Evolutionary conservation across 1,140 invertebrate genomes (phyloP), one percentile per base, ranked within the genome.

Genomic region (Heliothis subflexa): DNA sequence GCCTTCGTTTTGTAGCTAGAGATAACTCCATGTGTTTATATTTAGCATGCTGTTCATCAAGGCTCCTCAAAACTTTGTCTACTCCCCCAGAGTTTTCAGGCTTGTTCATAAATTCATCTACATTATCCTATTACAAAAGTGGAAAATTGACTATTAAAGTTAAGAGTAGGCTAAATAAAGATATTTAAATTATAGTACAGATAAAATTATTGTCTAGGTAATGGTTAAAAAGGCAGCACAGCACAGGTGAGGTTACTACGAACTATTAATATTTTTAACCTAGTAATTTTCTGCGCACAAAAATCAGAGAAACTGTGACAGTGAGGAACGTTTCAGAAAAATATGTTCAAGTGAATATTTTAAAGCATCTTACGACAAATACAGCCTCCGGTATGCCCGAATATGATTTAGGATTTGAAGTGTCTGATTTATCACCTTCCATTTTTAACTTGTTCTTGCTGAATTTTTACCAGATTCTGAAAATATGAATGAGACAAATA

Each of bases 1-100:
- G 97, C 88, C 96, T 96, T 79, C 97, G 97, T 86, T 98, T 99
- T 55, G 96, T 97, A 80, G 96, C 95, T 80, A 99, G 95, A 91
- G 98, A 99, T 83, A 96, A 97, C 95, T 99, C 99, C 97, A 99
- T 99, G 89, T 99, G 98, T 95, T 99, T 99, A 92, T 99, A 99
- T 95, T 99, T 99, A 78, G 96, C 97, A 95, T 99, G 98, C 91
- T 97, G 97, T 88, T 99, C 99, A 90, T 99, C 98, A 49, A 99
- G 94, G 83, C 95, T 96, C 86, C 97, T 97, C 54, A 99, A 94
- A 13, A 98, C 98, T 91, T 96, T 96, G 86, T 99, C 98, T 3
- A 97, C 97, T 74, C 96, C 96, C 50, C 96, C 96, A 85, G 96
- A 96, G 87, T 98, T 98, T 90, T 98, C 98, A 28, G 97, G 95